Evolutionary conservation across 92 coral and sea anemone genomes (phyloP).

Genomic region (Phenganax marumi): DNA sequence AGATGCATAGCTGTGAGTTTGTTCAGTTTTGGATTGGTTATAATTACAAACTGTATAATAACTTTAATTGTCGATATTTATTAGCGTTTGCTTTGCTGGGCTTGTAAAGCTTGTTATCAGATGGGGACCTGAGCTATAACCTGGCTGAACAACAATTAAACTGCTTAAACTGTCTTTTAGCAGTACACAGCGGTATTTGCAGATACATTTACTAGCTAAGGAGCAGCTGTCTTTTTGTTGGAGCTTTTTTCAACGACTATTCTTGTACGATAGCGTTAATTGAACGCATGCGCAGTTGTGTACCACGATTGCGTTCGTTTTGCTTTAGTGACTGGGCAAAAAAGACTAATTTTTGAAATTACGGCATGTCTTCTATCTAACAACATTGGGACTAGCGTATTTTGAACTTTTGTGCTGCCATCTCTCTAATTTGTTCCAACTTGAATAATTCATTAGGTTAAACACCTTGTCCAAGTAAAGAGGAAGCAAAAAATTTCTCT

Average conservation of each 20-base stretch:
- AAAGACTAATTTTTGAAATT: background rate
- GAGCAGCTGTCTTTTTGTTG: slow-evolving; percentile 22
- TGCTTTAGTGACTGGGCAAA: background rate
- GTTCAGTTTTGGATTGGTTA: background rate
- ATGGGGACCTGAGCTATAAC: slow-evolving; percentile 6
- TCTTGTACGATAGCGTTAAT: slow-evolving; percentile 20
- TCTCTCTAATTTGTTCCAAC: slow-evolving; percentile 15
- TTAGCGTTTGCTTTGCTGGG: background rate
- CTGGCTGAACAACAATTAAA: slow-evolving; percentile 11
- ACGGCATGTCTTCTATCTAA: slow-evolving; percentile 4
- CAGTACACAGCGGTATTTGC: background rate
- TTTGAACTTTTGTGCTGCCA: background rate
- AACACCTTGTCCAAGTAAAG: slow-evolving; percentile 6
- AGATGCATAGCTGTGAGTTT: slow-evolving; percentile 17
- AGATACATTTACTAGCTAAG: slow-evolving; percentile 6
- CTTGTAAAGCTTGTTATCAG: slow-evolving; percentile 6
- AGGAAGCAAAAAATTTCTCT: background rate
- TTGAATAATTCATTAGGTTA: slow-evolving; percentile 46
- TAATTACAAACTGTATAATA: background rate
- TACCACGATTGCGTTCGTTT: slow-evolving; percentile 7
- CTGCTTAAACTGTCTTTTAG: slow-evolving; percentile 2
- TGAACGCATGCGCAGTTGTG: slow-evolving; percentile 42
- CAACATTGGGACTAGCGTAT: background rate
- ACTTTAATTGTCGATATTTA: background rate
- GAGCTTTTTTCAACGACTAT: slow-evolving; percentile 5